Base-by-base conservation (phyloP, 2,113 vertebrate genomes). In the Eulemur rufifrons region DNA sequence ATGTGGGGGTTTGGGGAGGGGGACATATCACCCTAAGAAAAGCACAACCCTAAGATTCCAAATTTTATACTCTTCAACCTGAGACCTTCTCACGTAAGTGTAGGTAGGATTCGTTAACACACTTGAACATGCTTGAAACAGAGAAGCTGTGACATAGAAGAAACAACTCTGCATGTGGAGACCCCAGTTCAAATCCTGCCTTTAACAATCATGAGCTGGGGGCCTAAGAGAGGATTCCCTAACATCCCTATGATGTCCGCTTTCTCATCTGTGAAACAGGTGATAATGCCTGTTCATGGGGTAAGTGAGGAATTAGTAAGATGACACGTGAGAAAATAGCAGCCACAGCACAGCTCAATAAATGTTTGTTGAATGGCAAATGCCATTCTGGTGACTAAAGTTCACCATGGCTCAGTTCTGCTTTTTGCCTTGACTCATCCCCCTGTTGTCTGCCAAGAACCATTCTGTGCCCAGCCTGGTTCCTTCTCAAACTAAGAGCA, bases 291-390 rank as follows among this genome's bases (percentile, higher is more conserved):
- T 61, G 0, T n/a, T 66, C 47, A 29, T 12, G 5, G 59, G n/a
- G 29, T 94, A 29, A 59, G 27, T 37, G 27, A 56, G 32, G 68
- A 61, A 29, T 39, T 71, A 82, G 29, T 47, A 27, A 69, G 37
- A 56, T 5, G 64, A 93, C 81, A 84, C 7, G 3, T 37, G 69
- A 94, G 71, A 71, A 96, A 76, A 71, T 7, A 93, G n/a, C 54
- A 91, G 89, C 77, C 6, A 66, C 15, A 81, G 92, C 39, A 25
- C 32, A 86, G 77, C 59, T 91, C 7, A 1, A 81, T 81, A 91
- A 91, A 93, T 91, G 92, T 91, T 81, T 93, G 77, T 83, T 81
- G 92, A 94, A 91, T 77, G 91, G 89, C 76, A 97, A 90, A 96
- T 97, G 83, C 91, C 78, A 63, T 96, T 73, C 61, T 29, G 50